Evolutionary conservation across 92 coral and sea anemone genomes (phyloP).

Genomic region (Palythoa caribaeorum): DNA sequence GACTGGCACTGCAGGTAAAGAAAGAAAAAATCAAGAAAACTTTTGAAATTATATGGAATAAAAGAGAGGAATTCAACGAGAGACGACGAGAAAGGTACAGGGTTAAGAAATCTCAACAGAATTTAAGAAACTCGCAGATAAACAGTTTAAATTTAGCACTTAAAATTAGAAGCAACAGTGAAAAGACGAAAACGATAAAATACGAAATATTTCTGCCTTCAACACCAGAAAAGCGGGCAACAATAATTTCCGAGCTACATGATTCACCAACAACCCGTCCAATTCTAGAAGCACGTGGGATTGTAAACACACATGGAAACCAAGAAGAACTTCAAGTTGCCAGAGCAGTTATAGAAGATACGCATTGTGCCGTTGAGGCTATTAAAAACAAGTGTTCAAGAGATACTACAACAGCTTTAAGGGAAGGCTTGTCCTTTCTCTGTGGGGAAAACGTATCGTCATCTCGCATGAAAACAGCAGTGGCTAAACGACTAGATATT

Average conservation of each 20-base stretch:
- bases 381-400: slow-evolving; percentile 53
- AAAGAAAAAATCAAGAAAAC: not conserved
- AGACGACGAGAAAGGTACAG: slow-evolving; percentile 9
- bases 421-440: slow-evolving; percentile 38
- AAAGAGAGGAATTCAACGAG: not conserved
- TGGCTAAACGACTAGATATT: slow-evolving; percentile 34
- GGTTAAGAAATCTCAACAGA: not conserved
- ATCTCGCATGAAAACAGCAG: slow-evolving; percentile 39
- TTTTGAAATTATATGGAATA: not conserved
- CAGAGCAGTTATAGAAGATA: slow-evolving; percentile 38
- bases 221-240: not conserved
- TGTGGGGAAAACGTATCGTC: slow-evolving; percentile 34
- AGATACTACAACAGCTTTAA: slow-evolving; percentile 44
- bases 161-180: not conserved
- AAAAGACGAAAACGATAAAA: slow-evolving; percentile 17
- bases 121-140: not conserved
- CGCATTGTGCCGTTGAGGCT: slow-evolving; percentile 35
- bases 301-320: slow-evolving; percentile 8
- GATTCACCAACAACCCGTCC: slow-evolving; percentile 39
- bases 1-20: not conserved
- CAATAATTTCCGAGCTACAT: slow-evolving; percentile 29
- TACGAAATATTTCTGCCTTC: slow-evolving; percentile 5
- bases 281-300: slow-evolving; percentile 1
- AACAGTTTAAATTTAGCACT: not conserved
- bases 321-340: slow-evolving; percentile 41